Conservation (phyloP, 2,113 vertebrate genomes). For the Sitta europaea region DNA sequence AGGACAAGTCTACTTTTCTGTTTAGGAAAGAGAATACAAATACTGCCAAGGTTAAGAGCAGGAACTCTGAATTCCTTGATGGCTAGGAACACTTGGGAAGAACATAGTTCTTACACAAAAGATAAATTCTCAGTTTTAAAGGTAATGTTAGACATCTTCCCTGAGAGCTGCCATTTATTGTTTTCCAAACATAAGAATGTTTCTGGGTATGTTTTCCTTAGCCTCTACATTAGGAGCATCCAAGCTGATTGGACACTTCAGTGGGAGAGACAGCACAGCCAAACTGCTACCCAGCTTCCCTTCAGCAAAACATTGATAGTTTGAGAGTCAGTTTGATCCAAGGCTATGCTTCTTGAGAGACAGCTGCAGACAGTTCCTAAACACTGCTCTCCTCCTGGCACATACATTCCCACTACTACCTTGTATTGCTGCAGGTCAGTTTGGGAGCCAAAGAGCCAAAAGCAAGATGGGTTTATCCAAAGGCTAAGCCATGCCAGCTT, state of each 20-base stretch:
- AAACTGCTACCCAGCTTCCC: not conserved
- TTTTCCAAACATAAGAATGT: not conserved
- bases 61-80: not conserved
- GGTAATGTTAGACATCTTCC: not conserved
- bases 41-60: not conserved
- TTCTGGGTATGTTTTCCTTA: not conserved
- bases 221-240: not conserved
- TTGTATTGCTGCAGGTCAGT: not conserved
- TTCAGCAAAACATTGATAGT: not conserved
- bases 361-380: not conserved
- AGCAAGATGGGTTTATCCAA: not conserved
- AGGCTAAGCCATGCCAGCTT: not conserved
- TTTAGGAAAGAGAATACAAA: not conserved
- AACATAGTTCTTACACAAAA: not conserved
- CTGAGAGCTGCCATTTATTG: not conserved
- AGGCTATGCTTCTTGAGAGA: not conserved
- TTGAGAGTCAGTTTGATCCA: not conserved
- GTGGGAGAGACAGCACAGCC: not conserved
- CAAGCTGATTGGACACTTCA: not conserved
- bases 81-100: not conserved
- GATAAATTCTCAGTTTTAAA: not conserved
- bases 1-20: not conserved
- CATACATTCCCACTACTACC: not conserved
- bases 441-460: not conserved
- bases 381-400: not conserved